Conservation (phyloP, 1,140 invertebrate species). For the Armadillidium nasatum region DNA sequence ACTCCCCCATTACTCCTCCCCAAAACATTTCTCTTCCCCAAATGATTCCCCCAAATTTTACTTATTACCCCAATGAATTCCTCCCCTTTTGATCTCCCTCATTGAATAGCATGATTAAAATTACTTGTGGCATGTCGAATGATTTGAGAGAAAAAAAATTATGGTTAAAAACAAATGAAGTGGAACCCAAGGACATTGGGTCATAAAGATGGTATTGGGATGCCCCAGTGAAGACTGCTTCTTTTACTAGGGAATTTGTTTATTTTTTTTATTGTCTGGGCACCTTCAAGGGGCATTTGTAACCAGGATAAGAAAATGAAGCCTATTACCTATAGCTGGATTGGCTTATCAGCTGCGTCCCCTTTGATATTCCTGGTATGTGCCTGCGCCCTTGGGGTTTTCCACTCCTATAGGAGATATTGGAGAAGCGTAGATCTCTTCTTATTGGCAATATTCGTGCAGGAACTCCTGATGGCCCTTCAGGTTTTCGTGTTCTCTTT, state of each 20-base stretch:
- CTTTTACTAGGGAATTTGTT: too few relatives aligned
- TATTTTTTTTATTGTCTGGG: background rate
- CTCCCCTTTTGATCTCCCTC: too few relatives aligned
- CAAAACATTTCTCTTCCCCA: too few relatives aligned
- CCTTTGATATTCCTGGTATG: slow-evolving; percentile 51
- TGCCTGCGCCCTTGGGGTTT: slow-evolving; percentile 47
- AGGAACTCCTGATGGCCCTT: slow-evolving; percentile 53
- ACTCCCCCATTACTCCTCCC: too few relatives aligned
- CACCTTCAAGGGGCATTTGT: background rate
- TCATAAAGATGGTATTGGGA: background rate
- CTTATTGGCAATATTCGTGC: slow-evolving; percentile 52
- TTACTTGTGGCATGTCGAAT: too few relatives aligned
- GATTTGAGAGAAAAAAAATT: too few relatives aligned
- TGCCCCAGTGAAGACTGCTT: too few relatives aligned
- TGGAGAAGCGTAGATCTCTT: slow-evolving; percentile 58
- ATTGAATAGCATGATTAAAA: too few relatives aligned
- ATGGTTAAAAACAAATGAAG: background rate
- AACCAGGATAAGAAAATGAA: slow-evolving; percentile 21
- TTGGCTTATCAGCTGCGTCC: slow-evolving; percentile 55
- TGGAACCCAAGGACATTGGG: background rate
- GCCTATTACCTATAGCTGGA: slow-evolving; percentile 46
- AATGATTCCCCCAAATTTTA: too few relatives aligned
- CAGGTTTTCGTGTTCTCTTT: slow-evolving; percentile 53
- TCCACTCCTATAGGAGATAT: slow-evolving; percentile 55
- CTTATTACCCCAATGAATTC: too few relatives aligned